Conservation (phyloP, 2,888 invertebrate species). For the Dryocosmus kuriphilus region DNA sequence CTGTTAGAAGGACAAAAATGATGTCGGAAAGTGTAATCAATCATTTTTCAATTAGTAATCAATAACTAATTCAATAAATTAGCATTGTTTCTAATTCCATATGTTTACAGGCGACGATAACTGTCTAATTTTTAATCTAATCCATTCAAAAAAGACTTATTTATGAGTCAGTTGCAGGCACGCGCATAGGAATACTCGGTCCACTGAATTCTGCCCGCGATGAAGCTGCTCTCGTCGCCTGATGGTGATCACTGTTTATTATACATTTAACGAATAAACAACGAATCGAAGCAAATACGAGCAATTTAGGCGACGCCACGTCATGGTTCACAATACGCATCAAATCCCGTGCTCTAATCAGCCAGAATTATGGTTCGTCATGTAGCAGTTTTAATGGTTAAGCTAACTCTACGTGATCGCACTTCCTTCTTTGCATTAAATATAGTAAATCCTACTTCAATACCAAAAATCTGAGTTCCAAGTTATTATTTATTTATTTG, state of each 20-base stretch:
- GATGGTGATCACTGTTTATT: constrained; percentile 61
- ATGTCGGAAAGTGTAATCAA: too few species aligned
- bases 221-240: constrained; percentile 61
- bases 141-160: too few species aligned
- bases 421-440: constrained; percentile 1
- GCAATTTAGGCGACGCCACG: constrained; percentile 58
- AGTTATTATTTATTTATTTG: neutral
- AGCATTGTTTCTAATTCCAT: too few species aligned
- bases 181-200: neutral
- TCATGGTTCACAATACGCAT: constrained; percentile 67
- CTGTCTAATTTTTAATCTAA: too few species aligned
- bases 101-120: too few species aligned
- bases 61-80: too few species aligned
- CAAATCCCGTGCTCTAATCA: constrained; percentile 73
- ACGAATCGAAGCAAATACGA: constrained; percentile 62
- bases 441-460: neutral
- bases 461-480: neutral
- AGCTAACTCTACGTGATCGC: constrained; percentile 62
- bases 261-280: constrained; percentile 72
- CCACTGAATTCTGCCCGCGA: constrained; percentile 57
- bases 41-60: too few species aligned
- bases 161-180: neutral
- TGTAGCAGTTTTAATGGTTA: constrained; percentile 70
- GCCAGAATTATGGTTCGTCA: constrained; percentile 72
- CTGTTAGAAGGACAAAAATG: too few species aligned